Evolutionary conservation across 2,888 invertebrate species (phyloP).

Genomic region (Drosophila picticornis): DNA sequence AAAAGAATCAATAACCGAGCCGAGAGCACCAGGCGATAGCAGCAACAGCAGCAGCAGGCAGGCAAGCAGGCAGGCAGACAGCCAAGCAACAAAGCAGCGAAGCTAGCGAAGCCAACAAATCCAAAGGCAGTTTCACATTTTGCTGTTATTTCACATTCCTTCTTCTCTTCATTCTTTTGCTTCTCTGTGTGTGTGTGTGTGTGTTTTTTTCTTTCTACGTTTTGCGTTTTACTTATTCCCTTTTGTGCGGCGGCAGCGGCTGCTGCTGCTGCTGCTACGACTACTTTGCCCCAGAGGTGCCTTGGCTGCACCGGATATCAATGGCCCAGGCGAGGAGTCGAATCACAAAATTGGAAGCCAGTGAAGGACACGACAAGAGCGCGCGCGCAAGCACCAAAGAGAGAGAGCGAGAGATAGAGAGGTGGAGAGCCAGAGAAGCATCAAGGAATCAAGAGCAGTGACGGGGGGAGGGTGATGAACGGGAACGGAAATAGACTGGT

Average conservation of each 20-base stretch:
- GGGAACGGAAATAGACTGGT: conserved; percentile 53
- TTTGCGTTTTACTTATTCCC: conserved; percentile 41
- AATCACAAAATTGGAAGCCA: conserved; percentile 48
- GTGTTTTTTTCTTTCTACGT: conserved; percentile 12
- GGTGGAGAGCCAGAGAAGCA: conserved; percentile 6
- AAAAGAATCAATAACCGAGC: conserved; percentile 71
- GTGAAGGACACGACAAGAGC: conserved; percentile 59
- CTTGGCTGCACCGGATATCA: conserved; percentile 64
- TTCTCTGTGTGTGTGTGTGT: conserved; percentile 5
- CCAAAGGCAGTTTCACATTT: conserved; percentile 54
- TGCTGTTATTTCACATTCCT: conserved; percentile 19
- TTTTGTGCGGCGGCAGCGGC: conserved; percentile 39
- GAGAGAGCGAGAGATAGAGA: conserved; percentile 14
- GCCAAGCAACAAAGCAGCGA: conserved; percentile 45
- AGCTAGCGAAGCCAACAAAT: conserved; percentile 74
- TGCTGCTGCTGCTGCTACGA: conserved; percentile 17
- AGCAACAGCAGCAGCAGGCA: conserved; percentile 18
- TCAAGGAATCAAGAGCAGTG: conserved; percentile 15
- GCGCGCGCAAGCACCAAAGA: conserved; percentile 52
- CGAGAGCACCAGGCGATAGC: conserved; percentile 45
- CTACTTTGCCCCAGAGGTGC: conserved; percentile 57
- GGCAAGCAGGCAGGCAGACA: conserved; percentile 7
- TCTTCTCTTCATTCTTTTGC: conserved; percentile 16
- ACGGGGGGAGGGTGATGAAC: conserved; percentile 10
- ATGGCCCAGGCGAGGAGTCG: conserved; percentile 55